These are phyloP conservation scores for Lepus townsendii DNA, from an alignment of 2,797 vertebrate species.

Conservation along the genomic window DNA sequence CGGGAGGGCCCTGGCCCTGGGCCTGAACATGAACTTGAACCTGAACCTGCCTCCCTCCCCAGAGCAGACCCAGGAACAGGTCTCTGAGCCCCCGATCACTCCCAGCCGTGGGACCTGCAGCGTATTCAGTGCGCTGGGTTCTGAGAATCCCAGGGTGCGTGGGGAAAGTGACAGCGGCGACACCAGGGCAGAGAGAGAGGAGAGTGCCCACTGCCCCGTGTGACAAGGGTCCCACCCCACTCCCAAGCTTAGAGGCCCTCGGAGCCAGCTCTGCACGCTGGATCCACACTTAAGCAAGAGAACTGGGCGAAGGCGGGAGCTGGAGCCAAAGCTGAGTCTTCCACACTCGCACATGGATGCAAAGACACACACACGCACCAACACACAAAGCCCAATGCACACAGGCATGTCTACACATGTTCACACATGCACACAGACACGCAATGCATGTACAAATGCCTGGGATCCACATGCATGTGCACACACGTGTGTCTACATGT, in stretches of 20 bases:
- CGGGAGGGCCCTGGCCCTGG: rapidly evolving
- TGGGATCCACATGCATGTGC: too few relatives aligned
- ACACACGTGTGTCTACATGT: rapidly evolving
- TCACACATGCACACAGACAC: rapidly evolving
- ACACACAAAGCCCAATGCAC: rapidly evolving
- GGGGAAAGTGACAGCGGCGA: not conserved
- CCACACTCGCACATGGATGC: not conserved
- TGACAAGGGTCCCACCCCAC: not conserved
- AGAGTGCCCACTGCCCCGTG: too few relatives aligned
- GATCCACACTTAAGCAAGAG: rapidly evolving
- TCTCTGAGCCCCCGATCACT: too few relatives aligned
- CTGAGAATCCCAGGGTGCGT: rapidly evolving
- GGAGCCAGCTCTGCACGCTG: not conserved
- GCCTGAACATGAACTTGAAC: too few relatives aligned
- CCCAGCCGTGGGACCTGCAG: not conserved
- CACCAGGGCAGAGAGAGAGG: not conserved
- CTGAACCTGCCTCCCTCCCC: not conserved
- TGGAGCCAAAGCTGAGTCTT: not conserved
- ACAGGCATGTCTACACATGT: rapidly evolving
- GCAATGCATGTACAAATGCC: rapidly evolving
- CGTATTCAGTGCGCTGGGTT: rapidly evolving
- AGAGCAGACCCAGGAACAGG: rapidly evolving
- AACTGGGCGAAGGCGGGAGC: not conserved
- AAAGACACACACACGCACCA: not conserved
- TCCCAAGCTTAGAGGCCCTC: not conserved